Percentiles rank a stretch among this genome's conserved stretches.
Evolutionary conservation across 2,797 vertebrate species (phyloP).

Genomic region (Sebastes vulpes): DNA sequence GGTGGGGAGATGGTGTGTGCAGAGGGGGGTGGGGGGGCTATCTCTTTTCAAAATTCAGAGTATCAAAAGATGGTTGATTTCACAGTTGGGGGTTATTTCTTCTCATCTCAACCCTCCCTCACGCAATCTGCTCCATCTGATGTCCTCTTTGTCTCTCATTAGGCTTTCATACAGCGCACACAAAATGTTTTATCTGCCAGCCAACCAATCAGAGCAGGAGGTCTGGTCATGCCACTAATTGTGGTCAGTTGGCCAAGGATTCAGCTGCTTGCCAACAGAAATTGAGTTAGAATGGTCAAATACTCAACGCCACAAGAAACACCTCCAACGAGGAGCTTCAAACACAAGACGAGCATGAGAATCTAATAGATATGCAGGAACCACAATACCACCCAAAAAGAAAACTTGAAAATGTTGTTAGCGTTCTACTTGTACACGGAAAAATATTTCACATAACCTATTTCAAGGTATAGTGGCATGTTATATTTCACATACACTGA

Average conservation of each 20-base stretch:
- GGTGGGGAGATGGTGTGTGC: not conserved
- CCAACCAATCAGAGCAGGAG: slow-evolving; percentile 56
- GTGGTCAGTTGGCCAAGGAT: slow-evolving; percentile 50
- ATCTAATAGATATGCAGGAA: not conserved
- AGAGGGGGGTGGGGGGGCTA: not conserved
- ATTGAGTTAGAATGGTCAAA: slow-evolving; percentile 39
- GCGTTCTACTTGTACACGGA: not conserved
- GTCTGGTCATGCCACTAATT: slow-evolving; percentile 55
- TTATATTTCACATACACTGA: not conserved
- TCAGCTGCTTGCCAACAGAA: slow-evolving; percentile 47
- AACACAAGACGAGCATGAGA: slow-evolving; percentile 5
- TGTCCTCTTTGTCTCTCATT: slow-evolving; percentile 46
- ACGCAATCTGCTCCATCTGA: slow-evolving; percentile 54
- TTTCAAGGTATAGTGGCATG: not conserved
- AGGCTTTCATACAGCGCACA: slow-evolving; percentile 33
- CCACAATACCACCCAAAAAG: not conserved
- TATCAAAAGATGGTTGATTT: slow-evolving; percentile 61
- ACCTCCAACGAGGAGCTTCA: slow-evolving; percentile 15
- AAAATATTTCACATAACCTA: not conserved
- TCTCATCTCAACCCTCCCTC: slow-evolving; percentile 41
- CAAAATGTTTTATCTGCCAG: slow-evolving; percentile 50
- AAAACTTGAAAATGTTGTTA: not conserved
- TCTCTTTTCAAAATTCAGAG: slow-evolving; percentile 25
- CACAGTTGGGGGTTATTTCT: slow-evolving; percentile 28
- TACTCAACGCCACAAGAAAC: slow-evolving; percentile 1